Percentiles rank a stretch among this genome's conserved stretches.
These are phyloP conservation scores for Eurystomus glaucurus DNA, from an alignment of 2,797 vertebrate species.

Conservation along the genomic window DNA sequence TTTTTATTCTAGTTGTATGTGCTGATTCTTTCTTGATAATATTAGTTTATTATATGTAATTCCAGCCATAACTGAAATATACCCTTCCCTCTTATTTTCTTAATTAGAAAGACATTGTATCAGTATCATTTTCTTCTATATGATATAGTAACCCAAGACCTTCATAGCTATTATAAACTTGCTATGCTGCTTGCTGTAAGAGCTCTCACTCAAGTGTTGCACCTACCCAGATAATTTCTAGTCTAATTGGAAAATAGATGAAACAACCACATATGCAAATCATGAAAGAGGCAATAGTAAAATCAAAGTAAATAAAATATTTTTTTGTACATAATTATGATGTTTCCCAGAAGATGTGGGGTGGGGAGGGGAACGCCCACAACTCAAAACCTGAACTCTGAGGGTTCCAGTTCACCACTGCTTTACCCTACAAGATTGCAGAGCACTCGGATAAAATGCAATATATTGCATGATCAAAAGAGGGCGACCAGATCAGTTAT, in stretches of 20 bases:
- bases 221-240: neutral
- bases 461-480: neutral
- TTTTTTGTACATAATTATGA: neutral
- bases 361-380: neutral
- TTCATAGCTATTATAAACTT: neutral
- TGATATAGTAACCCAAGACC: neutral
- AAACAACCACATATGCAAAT: neutral
- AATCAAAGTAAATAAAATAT: neutral
- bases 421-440: neutral
- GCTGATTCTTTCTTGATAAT: neutral
- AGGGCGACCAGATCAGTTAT: neutral
- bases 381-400: neutral
- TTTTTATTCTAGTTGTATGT: neutral
- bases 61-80: neutral
- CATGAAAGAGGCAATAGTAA: neutral
- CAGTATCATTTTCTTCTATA: neutral
- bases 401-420: accelerated
- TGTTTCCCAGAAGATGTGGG: neutral
- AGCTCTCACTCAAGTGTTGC: neutral
- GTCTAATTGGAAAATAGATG: neutral
- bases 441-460: neutral
- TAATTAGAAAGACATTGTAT: neutral
- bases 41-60: neutral
- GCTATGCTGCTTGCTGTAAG: neutral
- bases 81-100: neutral